Conservation (phyloP, 2,888 invertebrate species). For the Parelbella ahira region DNA sequence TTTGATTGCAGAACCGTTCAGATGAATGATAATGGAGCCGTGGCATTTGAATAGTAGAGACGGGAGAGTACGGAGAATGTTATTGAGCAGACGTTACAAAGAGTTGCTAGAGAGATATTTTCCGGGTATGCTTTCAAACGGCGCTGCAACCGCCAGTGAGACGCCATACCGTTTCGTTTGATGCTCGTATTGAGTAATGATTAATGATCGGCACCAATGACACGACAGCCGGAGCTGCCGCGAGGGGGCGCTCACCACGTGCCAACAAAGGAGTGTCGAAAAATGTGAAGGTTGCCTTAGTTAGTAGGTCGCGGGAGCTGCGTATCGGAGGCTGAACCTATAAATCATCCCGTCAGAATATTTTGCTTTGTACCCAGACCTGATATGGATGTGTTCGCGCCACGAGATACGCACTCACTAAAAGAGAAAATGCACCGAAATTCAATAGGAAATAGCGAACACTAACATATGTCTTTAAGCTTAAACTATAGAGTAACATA, state of each 20-base stretch:
- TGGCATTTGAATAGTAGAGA: not conserved
- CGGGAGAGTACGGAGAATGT: not conserved
- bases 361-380: conserved; percentile 55
- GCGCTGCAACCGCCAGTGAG: conserved; percentile 65
- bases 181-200: conserved; percentile 75
- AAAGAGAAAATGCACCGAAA: conserved; percentile 1
- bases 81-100: conserved; percentile 15
- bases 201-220: conserved; percentile 71
- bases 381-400: conserved; percentile 38
- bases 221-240: conserved; percentile 72
- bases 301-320: conserved; percentile 72
- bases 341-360: conserved; percentile 73
- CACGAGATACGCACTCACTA: conserved; percentile 7
- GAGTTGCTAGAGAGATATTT: conserved; percentile 26
- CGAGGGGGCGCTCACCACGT: conserved; percentile 66
- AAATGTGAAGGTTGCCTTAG: conserved; percentile 76
- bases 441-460: not conserved
- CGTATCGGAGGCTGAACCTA: conserved; percentile 68
- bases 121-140: conserved; percentile 33
- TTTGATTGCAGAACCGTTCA: conserved; percentile 39
- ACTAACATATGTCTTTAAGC: no score
- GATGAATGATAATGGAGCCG: not conserved
- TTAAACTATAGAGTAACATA: no score
- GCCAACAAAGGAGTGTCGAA: conserved; percentile 75
- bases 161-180: conserved; percentile 56